A percentile compares a stretch with the other conserved stretches of the same genome.
These are phyloP conservation scores for Thamnaconus septentrionalis DNA, from an alignment of 2,113 vertebrate genomes.

Conservation along the genomic window DNA sequence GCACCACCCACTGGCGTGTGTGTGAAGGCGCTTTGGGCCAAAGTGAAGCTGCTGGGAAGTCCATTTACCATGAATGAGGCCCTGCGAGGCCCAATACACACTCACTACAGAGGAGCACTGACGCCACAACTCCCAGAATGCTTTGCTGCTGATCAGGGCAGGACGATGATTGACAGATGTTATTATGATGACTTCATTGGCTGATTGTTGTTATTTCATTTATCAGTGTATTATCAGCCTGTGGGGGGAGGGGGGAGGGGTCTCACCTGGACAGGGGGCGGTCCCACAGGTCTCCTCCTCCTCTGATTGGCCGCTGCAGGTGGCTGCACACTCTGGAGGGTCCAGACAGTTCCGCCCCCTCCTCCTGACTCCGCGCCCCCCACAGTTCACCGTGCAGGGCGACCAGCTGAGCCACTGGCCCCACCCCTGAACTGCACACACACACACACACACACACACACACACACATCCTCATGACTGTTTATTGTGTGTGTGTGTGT, in stretches of 20 bases:
- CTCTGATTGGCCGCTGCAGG: constrained; percentile 16
- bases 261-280: constrained; percentile 16
- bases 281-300: constrained; percentile 20
- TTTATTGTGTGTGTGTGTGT: neutral
- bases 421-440: constrained; percentile 40
- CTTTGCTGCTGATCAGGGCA: too few relatives aligned
- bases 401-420: constrained; percentile 43
- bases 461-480: neutral
- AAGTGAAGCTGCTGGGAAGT: too few relatives aligned
- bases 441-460: constrained; percentile 11
- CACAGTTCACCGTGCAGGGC: constrained; percentile 54
- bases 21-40: too few relatives aligned
- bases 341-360: constrained; percentile 30
- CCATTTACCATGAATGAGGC: too few relatives aligned
- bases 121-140: too few relatives aligned
- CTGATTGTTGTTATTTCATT: too few relatives aligned
- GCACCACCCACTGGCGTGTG: too few relatives aligned
- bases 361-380: constrained; percentile 34
- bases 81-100: too few relatives aligned
- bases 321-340: constrained; percentile 20
- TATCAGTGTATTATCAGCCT: constrained; percentile 12
- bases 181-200: too few relatives aligned
- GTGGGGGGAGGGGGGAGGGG: neutral
- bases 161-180: too few relatives aligned
- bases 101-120: too few relatives aligned